Conservation (phyloP, 2,888 invertebrate genomes). For the Dorcus parallelipipedus region DNA sequence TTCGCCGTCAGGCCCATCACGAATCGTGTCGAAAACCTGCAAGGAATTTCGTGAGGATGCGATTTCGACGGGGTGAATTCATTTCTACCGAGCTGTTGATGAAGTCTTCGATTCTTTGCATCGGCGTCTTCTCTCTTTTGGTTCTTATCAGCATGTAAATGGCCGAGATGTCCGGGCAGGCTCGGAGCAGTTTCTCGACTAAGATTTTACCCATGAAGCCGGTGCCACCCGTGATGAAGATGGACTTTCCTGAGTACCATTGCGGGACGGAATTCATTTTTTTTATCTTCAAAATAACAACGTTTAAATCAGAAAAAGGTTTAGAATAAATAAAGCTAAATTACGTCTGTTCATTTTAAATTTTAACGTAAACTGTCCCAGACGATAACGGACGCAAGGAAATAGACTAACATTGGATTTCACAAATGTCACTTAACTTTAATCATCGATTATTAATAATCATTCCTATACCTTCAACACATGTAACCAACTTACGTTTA, state of each 20-base stretch:
- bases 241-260: conserved; percentile 57
- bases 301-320: too few relatives aligned
- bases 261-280: conserved; percentile 23
- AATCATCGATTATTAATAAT: too few relatives aligned
- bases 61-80: too few relatives aligned
- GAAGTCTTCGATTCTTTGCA: conserved; percentile 62
- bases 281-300: too few relatives aligned
- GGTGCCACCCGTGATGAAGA: conserved; percentile 53
- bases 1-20: conserved; percentile 31
- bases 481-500: too few relatives aligned
- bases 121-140: conserved; percentile 63
- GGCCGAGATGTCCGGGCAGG: conserved; percentile 42
- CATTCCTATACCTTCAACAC: too few relatives aligned
- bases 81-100: conserved; percentile 61
- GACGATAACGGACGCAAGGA: too few relatives aligned
- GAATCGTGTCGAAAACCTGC: conserved; percentile 42
- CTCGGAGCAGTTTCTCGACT: conserved; percentile 60
- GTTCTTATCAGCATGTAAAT: conserved; percentile 56
- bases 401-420: too few relatives aligned
- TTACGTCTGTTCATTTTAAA: too few relatives aligned
- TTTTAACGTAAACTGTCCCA: too few relatives aligned
- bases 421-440: too few relatives aligned
- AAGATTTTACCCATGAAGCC: conserved; percentile 58
- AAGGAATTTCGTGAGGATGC: not conserved
- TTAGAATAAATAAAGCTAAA: too few relatives aligned